These are phyloP conservation scores for Clarias platycephalus DNA, from an alignment of 2,797 vertebrate genomes.

Conservation along the genomic window DNA sequence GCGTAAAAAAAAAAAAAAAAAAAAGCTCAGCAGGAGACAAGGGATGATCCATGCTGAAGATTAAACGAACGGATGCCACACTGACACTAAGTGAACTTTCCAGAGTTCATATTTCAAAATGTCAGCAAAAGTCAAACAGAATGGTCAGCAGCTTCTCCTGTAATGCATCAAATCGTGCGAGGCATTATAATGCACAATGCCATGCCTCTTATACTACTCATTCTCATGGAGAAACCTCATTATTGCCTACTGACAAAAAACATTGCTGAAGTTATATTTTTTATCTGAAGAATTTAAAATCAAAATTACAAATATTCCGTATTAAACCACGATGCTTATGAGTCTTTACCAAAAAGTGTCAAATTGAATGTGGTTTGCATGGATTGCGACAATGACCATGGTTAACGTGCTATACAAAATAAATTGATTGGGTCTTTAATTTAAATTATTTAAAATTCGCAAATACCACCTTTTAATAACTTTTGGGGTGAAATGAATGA, in stretches of 20 bases:
- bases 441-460: background rate
- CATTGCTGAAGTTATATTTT: background rate
- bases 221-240: background rate
- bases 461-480: background rate
- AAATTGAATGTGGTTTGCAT: background rate
- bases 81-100: conserved; percentile 29
- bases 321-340: background rate
- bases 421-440: background rate
- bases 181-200: background rate
- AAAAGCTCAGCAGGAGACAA: conserved; percentile 12
- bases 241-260: background rate
- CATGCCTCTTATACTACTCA: background rate
- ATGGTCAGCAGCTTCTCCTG: conserved; percentile 22
- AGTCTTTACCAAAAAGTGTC: background rate
- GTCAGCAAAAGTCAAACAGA: conserved; percentile 48
- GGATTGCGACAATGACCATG: no score
- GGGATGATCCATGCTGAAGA: background rate
- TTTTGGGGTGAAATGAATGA: background rate
- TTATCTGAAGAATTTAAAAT: background rate
- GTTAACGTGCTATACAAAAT: no score
- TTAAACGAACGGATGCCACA: conserved; percentile 5
- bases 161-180: conserved; percentile 15
- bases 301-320: background rate
- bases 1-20: no score
- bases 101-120: conserved; percentile 46